Evolutionary conservation across 1,140 invertebrate species (phyloP), one percentile per base, ranked within the genome.

Genomic region (Drosophila bocqueti): DNA sequence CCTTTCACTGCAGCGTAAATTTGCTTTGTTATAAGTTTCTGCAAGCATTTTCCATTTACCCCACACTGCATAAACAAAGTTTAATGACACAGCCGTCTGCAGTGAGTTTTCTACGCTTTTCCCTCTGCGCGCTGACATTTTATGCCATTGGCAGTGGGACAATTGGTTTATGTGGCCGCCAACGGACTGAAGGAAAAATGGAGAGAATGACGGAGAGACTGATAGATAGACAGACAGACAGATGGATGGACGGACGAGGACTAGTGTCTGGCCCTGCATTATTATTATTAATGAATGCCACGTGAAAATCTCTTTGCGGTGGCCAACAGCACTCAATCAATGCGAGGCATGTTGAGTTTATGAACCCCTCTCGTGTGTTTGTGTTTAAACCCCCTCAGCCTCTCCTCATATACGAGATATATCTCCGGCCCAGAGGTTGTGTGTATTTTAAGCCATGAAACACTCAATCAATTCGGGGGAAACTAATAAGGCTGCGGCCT

Each of bases 211-310:
- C 26, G 57, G 60, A 69, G 47, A 45, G 36, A 57, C 5, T 57
- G 59, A 42, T 46, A 18, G 47, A 76, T 46, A 15, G 58, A 75
- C 34, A 69, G 52, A 45, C 63, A 46, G 49, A 57, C 16, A 18
- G 49, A 47, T 31, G 29, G 36, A 40, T 21, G 42, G 34, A 18
- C 21, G 59, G 16, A 62, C 55, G 1, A 21, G 26, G 40, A 38
- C 60, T 47, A 76, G 76, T 77, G 76, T 68, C 79, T 81, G 80
- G 66, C 55, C 62, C 66, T 75, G 68, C 77, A 80, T 83, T 87
- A 87, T 87, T 89, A 83, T 87, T 87, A 87, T 89, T 87, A 87
- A 87, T 87, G 83, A 87, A 87, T 83, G 83, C 80, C 84, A 89
- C 84, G 83, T 89, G 84, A 89, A 87, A 89, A 89, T 87, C 84